These are phyloP conservation scores for Maconellicoccus hirsutus DNA, from an alignment of 1,140 invertebrate species.

Conservation along the genomic window DNA sequence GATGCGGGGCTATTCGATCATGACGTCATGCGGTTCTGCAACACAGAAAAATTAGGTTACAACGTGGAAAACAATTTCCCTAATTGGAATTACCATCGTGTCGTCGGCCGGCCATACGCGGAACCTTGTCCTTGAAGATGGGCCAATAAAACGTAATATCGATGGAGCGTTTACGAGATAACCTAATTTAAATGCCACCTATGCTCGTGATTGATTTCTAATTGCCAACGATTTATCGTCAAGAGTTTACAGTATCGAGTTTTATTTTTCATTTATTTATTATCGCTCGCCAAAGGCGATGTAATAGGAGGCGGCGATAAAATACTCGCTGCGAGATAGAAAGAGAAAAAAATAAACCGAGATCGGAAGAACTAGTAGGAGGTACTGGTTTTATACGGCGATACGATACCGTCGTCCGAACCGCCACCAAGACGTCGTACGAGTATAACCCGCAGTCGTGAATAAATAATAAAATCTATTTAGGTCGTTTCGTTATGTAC, in stretches of 20 bases:
- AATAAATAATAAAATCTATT: constrained; percentile 1
- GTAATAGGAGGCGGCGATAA: not conserved
- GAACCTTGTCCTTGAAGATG: too few relatives aligned
- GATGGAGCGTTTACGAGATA: not conserved
- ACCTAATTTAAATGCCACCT: not conserved
- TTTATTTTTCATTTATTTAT: not conserved
- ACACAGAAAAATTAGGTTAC: too few relatives aligned
- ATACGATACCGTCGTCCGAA: too few relatives aligned
- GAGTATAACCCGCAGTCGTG: not conserved
- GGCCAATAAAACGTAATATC: too few relatives aligned
- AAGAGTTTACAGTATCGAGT: too few relatives aligned
- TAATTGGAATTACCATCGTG: too few relatives aligned
- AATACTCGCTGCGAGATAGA: not conserved
- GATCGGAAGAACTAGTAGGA: constrained; percentile 7
- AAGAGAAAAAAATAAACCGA: not conserved
- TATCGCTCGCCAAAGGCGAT: not conserved
- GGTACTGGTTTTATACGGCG: constrained; percentile 7
- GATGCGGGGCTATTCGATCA: too few relatives aligned
- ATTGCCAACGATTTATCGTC: not conserved
- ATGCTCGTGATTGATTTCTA: not conserved
- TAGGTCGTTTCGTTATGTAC: not conserved
- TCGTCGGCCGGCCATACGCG: too few relatives aligned
- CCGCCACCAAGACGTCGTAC: not conserved
- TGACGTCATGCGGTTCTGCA: too few relatives aligned
- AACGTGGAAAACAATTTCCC: too few relatives aligned